phyloP scores from a whole-genome alignment of 2,888 invertebrate species.

The Caenorhabditis zanzibari region DNA sequence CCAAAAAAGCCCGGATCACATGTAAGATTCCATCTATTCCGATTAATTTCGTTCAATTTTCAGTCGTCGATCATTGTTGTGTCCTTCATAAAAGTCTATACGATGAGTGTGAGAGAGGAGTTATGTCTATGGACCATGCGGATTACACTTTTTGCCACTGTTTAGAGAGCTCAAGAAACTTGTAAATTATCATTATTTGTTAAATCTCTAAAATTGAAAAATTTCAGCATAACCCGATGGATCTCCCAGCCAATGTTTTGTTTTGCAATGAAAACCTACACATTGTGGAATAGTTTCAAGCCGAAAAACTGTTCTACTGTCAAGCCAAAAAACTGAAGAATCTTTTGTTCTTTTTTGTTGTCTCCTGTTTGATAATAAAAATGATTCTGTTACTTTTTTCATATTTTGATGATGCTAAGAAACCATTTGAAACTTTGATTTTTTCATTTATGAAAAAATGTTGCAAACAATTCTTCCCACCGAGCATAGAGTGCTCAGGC shows the following conservation, averaged over 20 bases:
- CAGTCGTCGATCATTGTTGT: slow-evolving; percentile 10
- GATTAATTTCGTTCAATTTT: too few species aligned
- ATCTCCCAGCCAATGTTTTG: neutral
- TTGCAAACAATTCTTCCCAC: neutral
- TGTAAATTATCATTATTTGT: neutral
- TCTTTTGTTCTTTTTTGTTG: too few species aligned
- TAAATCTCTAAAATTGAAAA: neutral
- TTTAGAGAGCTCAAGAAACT: neutral
- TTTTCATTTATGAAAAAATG: neutral
- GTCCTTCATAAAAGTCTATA: neutral
- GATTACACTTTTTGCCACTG: slow-evolving; percentile 11
- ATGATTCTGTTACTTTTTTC: too few species aligned
- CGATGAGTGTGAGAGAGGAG: neutral
- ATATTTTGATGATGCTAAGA: neutral
- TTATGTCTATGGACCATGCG: neutral
- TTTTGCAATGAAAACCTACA: too few species aligned
- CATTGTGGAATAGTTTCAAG: too few species aligned
- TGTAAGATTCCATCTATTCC: too few species aligned
- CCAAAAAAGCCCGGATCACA: too few species aligned
- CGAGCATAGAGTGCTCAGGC: neutral
- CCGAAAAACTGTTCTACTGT: too few species aligned
- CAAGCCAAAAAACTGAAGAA: too few species aligned
- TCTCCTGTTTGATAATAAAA: too few species aligned
- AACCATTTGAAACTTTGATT: neutral
- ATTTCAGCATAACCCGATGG: slow-evolving; percentile 19